Evolutionary conservation across 2,113 vertebrate species (phyloP).

Genomic region (Prunella himalayana): DNA sequence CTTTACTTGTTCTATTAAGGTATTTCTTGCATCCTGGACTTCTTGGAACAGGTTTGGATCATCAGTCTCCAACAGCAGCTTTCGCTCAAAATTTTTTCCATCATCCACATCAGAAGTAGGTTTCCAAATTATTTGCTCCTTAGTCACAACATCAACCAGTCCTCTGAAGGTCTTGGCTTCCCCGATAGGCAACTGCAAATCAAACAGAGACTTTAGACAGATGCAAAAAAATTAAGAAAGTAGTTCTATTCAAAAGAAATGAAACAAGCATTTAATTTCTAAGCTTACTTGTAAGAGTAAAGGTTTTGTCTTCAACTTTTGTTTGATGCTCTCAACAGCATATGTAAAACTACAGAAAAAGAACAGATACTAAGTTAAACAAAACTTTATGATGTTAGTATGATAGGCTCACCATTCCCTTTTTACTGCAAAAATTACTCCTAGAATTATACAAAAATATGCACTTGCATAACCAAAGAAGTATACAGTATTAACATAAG

Average conservation of each 20-base stretch:
- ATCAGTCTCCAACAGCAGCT: constrained; percentile 65
- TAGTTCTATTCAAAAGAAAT: neutral
- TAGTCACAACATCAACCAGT: constrained; percentile 87
- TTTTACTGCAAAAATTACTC: neutral
- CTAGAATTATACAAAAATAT: neutral
- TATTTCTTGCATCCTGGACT: constrained; percentile 78
- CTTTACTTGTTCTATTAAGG: constrained; percentile 93
- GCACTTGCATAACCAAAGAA: neutral
- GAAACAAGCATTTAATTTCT: neutral
- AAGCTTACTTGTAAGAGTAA: constrained; percentile 88
- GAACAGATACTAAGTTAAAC: neutral
- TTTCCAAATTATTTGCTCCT: constrained; percentile 83
- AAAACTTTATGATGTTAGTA: neutral
- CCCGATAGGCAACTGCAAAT: constrained; percentile 83
- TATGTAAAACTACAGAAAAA: constrained; percentile 77
- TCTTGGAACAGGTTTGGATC: constrained; percentile 77
- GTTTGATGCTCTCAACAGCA: constrained; percentile 87
- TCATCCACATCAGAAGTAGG: constrained; percentile 66
- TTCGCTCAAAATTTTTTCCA: constrained; percentile 82
- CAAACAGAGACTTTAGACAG: neutral
- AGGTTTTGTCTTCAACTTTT: constrained; percentile 89
- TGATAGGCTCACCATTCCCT: neutral
- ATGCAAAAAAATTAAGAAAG: neutral
- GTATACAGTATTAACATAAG: neutral
- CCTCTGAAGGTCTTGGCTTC: constrained; percentile 86